A percentile compares a stretch with the other conserved stretches of the same genome.
Conservation (phyloP, 2,888 invertebrate species). For the Carcina quercana region DNA sequence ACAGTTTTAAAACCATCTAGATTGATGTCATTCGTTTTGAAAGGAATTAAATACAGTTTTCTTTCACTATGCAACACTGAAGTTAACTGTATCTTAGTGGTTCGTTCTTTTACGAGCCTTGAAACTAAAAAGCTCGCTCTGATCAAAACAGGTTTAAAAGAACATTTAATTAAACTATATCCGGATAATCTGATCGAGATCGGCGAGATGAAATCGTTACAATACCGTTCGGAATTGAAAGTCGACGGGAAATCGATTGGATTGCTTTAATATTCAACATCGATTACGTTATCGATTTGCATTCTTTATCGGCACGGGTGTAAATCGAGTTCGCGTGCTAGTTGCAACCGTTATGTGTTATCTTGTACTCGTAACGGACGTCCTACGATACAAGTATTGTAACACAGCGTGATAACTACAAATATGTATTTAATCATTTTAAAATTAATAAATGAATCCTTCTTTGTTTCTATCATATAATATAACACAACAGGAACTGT, state of each 20-base stretch:
- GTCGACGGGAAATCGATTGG: conserved; percentile 20
- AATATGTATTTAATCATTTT: too few species aligned
- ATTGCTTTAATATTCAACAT: conserved; percentile 11
- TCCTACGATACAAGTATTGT: too few species aligned
- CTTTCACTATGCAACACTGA: too few species aligned
- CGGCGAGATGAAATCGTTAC: conserved; percentile 27
- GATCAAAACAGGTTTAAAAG: conserved; percentile 25
- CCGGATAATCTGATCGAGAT: conserved; percentile 33
- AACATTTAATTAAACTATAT: conserved; percentile 42
- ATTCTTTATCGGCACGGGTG: conserved; percentile 8
- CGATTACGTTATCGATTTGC: conserved; percentile 8
- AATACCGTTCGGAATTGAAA: conserved; percentile 29
- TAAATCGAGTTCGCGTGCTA: background rate
- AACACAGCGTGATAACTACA: too few species aligned
- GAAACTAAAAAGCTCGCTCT: conserved; percentile 13
- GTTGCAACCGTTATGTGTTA: background rate
- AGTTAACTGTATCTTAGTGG: conserved; percentile 20
- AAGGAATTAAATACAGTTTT: too few species aligned
- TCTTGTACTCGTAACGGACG: too few species aligned
- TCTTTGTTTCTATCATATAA: too few species aligned
- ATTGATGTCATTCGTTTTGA: too few species aligned
- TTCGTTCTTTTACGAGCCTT: too few species aligned
- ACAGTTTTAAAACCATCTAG: too few species aligned
- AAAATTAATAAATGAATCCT: too few species aligned
- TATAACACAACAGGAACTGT: too few species aligned